Percentiles rank a stretch among this genome's conserved stretches.
Conservation (phyloP, 2,888 invertebrate species). For the Cataglyphis cursor region DNA sequence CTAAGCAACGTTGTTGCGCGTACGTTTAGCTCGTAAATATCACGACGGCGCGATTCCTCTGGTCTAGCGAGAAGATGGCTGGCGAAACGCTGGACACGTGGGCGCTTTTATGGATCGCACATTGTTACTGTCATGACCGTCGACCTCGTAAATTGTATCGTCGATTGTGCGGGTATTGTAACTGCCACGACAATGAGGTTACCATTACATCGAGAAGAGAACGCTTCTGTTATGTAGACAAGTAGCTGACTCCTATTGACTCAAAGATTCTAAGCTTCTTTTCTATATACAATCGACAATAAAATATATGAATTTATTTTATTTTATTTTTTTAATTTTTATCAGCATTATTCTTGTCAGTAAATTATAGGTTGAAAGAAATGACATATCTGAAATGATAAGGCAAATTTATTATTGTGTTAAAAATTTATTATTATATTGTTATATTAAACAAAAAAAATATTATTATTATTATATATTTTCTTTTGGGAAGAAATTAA, state of each 20-base stretch:
- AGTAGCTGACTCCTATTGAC: neutral
- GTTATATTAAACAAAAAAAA: neutral
- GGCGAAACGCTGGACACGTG: conserved; percentile 47
- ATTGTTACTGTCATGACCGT: conserved; percentile 56
- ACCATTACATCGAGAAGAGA: conserved; percentile 19
- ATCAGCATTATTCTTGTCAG: neutral
- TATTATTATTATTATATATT: neutral
- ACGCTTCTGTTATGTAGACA: conserved; percentile 13
- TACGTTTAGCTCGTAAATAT: conserved; percentile 27
- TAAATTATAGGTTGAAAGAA: neutral
- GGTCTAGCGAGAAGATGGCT: conserved; percentile 8
- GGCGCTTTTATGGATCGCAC: conserved; percentile 49
- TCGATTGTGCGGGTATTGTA: conserved; percentile 44
- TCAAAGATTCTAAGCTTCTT: neutral
- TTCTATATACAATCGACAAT: neutral
- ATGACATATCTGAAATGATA: neutral
- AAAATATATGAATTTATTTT: neutral
- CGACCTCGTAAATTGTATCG: conserved; percentile 56
- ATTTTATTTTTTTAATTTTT: neutral
- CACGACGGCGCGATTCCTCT: conserved; percentile 1
- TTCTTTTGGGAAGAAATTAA: neutral
- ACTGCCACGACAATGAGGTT: conserved; percentile 47
- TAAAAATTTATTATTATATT: neutral
- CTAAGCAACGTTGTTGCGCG: conserved; percentile 32
- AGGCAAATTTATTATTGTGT: neutral